phyloP scores from a whole-genome alignment of 2,113 vertebrate genomes.

The Tupaia tana region DNA sequence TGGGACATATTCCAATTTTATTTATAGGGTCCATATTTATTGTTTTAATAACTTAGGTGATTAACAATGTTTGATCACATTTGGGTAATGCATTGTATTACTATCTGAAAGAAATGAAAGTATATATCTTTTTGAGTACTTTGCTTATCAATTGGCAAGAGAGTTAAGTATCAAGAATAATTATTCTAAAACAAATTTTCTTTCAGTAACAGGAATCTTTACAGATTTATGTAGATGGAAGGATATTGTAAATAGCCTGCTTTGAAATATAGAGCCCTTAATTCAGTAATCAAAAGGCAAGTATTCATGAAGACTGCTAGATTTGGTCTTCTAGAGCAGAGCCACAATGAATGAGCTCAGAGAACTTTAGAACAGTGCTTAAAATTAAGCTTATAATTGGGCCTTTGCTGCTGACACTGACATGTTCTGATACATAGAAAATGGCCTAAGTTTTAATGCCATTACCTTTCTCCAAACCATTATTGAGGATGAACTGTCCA shows the following conservation, averaged over 20 bases:
- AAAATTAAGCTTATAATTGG: background rate
- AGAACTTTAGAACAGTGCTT: background rate
- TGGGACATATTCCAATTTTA: background rate
- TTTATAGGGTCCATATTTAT: background rate
- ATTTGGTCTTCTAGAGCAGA: background rate
- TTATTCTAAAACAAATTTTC: conserved; percentile 43
- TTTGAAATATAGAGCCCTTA: background rate
- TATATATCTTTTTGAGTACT: conserved; percentile 1
- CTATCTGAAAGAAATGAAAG: conserved; percentile 33
- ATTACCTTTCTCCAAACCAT: background rate
- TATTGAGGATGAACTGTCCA: background rate
- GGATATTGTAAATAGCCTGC: background rate
- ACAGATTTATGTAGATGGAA: conserved; percentile 51
- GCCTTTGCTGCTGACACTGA: background rate
- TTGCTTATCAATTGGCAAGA: background rate
- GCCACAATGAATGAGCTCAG: background rate
- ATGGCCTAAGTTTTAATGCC: background rate
- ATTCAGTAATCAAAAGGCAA: background rate
- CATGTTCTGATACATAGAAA: background rate
- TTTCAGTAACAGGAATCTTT: background rate
- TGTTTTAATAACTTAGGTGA: conserved; percentile 1
- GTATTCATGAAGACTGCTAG: background rate
- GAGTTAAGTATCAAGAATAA: conserved; percentile 26
- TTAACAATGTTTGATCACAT: background rate
- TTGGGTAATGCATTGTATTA: background rate